phyloP scores from a whole-genome alignment of 2,888 invertebrate species.

The Athalia rosae region DNA sequence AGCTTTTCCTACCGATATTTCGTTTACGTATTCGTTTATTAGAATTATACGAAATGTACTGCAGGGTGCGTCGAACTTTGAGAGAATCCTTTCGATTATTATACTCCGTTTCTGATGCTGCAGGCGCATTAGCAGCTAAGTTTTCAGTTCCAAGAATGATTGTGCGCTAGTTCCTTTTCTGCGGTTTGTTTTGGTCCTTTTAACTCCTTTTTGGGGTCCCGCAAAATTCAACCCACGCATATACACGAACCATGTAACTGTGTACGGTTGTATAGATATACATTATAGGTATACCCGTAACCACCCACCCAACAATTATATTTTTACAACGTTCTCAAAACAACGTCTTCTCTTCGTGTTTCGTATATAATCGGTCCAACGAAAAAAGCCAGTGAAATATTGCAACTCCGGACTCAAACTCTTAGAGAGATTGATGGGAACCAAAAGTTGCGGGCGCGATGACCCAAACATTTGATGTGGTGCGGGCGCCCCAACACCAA shows the following conservation, averaged over 20 bases:
- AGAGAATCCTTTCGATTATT: conserved; percentile 5
- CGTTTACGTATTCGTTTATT: not conserved
- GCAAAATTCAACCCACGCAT: not conserved
- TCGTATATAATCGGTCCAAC: conserved; percentile 27
- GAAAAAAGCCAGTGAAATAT: conserved; percentile 40
- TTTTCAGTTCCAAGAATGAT: conserved; percentile 14
- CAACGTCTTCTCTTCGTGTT: conserved; percentile 40
- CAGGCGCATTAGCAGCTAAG: not conserved
- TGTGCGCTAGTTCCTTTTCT: conserved; percentile 18
- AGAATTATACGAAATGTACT: not conserved
- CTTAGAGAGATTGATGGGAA: conserved; percentile 69
- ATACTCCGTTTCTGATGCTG: not conserved
- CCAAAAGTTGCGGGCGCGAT: conserved; percentile 66
- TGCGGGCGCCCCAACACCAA: conserved; percentile 49
- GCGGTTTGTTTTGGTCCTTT: conserved; percentile 31
- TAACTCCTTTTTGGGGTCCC: conserved; percentile 35
- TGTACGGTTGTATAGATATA: not conserved
- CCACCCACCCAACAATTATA: conserved; percentile 46
- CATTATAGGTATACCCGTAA: conserved; percentile 3
- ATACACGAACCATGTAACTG: conserved; percentile 21
- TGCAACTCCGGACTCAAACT: conserved; percentile 45
- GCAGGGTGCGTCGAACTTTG: not conserved
- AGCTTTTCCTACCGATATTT: conserved; percentile 2
- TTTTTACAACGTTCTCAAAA: conserved; percentile 44
- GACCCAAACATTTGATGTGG: conserved; percentile 55